Conservation (phyloP, 53 echinoderm and acorn worm genomes). For the Crossaster papposus region DNA sequence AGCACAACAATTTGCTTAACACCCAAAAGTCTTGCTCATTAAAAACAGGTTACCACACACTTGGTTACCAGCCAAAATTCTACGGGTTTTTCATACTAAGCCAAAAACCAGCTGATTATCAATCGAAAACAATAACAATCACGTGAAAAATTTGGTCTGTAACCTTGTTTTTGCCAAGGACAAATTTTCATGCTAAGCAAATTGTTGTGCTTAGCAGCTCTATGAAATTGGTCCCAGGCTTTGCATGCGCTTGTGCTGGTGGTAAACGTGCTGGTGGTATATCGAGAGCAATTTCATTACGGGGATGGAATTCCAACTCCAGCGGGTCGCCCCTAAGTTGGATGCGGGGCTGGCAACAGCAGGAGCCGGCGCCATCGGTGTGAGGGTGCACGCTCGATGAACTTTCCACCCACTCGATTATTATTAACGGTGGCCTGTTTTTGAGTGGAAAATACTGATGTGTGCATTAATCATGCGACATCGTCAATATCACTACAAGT, state of each 20-base stretch:
- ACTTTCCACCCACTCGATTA: conserved; percentile 27
- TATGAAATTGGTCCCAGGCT: too few species aligned
- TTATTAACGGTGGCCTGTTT: background rate
- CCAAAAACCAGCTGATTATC: too few species aligned
- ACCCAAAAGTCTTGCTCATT: too few species aligned
- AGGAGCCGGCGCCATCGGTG: conserved; percentile 47
- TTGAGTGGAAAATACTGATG: background rate
- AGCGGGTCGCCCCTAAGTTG: conserved; percentile 37
- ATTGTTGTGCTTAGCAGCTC: too few species aligned
- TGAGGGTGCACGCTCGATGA: conserved; percentile 55
- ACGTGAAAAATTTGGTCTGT: too few species aligned
- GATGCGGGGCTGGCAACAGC: conserved; percentile 31
- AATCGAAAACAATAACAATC: too few species aligned
- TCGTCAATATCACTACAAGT: background rate
- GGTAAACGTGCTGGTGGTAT: conserved; percentile 21
- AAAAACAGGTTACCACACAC: too few species aligned
- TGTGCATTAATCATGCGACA: background rate
- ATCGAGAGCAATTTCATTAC: conserved; percentile 50
- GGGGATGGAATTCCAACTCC: conserved; percentile 28
- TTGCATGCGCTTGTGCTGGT: background rate
- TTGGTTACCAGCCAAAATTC: too few species aligned
- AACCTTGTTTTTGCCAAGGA: too few species aligned
- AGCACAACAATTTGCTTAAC: too few species aligned
- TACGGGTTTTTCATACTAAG: too few species aligned
- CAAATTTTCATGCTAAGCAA: too few species aligned